phyloP scores from a whole-genome alignment of 30 jellyfish, hydroid and myxozoan species.

The Clytia hemisphaerica region DNA sequence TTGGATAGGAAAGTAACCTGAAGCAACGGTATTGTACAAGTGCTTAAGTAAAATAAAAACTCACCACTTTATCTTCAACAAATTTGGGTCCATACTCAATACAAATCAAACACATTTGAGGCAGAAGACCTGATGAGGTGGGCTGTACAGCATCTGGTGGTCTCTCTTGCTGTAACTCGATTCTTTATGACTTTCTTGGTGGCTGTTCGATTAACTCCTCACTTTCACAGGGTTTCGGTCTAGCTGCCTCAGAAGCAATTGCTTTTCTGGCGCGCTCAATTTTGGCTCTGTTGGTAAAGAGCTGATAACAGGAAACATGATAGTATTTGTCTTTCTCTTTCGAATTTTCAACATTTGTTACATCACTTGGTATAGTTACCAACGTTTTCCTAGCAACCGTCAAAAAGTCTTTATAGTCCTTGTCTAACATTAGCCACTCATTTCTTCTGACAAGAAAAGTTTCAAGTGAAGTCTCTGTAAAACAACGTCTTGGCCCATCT shows the following conservation, averaged over 20 bases:
- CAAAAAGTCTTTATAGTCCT: constrained; percentile 39
- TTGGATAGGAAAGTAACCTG: no score
- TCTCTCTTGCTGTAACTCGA: not conserved
- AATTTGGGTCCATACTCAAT: constrained; percentile 12
- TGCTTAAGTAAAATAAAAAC: constrained; percentile 3
- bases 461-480: no score
- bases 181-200: constrained; percentile 12
- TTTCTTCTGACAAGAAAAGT: no score
- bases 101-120: constrained; percentile 18
- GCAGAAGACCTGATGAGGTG: no score
- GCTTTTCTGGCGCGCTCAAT: constrained; percentile 16
- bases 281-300: constrained; percentile 15
- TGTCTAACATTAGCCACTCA: no score
- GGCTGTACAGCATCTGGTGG: constrained; percentile 19
- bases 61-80: constrained; percentile 4
- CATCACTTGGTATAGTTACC: no score
- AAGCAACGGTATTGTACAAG: no score
- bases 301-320: no score
- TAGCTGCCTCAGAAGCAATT: not conserved
- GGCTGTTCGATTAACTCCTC: constrained; percentile 8
- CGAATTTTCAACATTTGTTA: no score
- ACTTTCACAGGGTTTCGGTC: constrained; percentile 13
- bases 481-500: no score
- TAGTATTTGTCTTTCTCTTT: no score
- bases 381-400: no score